phyloP scores from a whole-genome alignment of 1,140 invertebrate genomes.

The Penaeus japonicus region DNA sequence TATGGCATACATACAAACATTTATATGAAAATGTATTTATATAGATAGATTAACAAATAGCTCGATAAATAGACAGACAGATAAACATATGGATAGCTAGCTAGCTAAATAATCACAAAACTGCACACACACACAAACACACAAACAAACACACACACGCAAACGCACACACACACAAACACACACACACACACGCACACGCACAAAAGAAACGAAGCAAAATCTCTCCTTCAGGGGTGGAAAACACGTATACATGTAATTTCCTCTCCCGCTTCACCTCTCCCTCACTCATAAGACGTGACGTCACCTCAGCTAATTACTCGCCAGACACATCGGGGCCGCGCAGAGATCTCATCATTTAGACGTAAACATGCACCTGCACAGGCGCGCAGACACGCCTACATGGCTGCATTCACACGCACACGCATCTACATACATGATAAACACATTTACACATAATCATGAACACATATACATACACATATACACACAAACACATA shows the following conservation, averaged over 20 bases:
- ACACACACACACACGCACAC: not conserved
- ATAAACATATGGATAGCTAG: not conserved
- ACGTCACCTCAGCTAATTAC: too few species aligned
- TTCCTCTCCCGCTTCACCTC: too few species aligned
- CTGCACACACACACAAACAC: not conserved
- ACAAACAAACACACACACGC: not conserved
- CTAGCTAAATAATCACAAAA: too few species aligned
- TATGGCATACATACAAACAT: not conserved
- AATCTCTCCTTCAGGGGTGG: too few species aligned
- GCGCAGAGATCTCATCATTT: too few species aligned
- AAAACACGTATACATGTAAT: too few species aligned
- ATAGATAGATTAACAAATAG: not conserved
- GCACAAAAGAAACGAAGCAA: not conserved
- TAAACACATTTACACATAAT: not conserved
- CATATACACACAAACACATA: not conserved
- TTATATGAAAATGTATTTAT: not conserved
- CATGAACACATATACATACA: not conserved
- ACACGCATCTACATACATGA: not conserved
- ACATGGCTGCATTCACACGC: too few species aligned
- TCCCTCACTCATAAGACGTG: too few species aligned
- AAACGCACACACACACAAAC: not conserved
- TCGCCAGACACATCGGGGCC: too few species aligned
- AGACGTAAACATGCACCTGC: too few species aligned
- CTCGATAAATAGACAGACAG: not conserved
- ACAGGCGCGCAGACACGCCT: too few species aligned